These are phyloP conservation scores for Sinhomidia bicolor DNA, from an alignment of 2,888 invertebrate genomes.

Conservation along the genomic window DNA sequence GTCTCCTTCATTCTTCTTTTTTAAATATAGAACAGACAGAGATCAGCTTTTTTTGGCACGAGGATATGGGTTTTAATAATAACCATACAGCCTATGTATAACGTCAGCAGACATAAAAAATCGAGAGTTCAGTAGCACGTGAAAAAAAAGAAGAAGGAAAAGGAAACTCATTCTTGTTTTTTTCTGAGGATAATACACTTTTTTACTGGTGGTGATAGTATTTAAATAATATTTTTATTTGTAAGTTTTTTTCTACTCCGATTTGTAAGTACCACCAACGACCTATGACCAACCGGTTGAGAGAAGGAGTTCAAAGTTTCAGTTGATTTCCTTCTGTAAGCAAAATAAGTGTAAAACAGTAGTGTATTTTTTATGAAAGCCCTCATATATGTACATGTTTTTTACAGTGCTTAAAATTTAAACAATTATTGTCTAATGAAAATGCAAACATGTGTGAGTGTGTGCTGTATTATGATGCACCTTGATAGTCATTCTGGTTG, in stretches of 20 bases:
- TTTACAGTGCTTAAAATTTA: background rate
- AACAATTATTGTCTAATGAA: background rate
- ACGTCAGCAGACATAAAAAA: slow-evolving; percentile 53
- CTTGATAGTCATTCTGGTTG: background rate
- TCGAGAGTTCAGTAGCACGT: slow-evolving; percentile 71
- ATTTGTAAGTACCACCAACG: background rate
- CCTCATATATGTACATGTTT: too few relatives aligned
- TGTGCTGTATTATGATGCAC: too few relatives aligned
- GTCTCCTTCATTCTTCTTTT: slow-evolving; percentile 10
- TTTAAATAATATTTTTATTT: slow-evolving; percentile 24
- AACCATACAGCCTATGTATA: background rate
- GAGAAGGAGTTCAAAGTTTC: slow-evolving; percentile 4
- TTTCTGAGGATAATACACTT: background rate
- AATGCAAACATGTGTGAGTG: background rate
- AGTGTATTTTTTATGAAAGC: too few relatives aligned
- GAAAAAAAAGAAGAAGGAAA: slow-evolving; percentile 51
- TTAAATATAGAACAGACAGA: slow-evolving; percentile 65
- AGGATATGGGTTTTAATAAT: slow-evolving; percentile 13
- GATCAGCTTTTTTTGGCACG: slow-evolving; percentile 66
- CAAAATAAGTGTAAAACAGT: too few relatives aligned
- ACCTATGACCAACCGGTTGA: background rate
- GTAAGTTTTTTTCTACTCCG: background rate
- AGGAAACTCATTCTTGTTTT: slow-evolving; percentile 49
- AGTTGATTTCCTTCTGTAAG: slow-evolving; percentile 43
- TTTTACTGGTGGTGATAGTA: background rate